Evolutionary conservation across 2,113 vertebrate genomes (phyloP).

Genomic region (Onychorhynchus coronatus): DNA sequence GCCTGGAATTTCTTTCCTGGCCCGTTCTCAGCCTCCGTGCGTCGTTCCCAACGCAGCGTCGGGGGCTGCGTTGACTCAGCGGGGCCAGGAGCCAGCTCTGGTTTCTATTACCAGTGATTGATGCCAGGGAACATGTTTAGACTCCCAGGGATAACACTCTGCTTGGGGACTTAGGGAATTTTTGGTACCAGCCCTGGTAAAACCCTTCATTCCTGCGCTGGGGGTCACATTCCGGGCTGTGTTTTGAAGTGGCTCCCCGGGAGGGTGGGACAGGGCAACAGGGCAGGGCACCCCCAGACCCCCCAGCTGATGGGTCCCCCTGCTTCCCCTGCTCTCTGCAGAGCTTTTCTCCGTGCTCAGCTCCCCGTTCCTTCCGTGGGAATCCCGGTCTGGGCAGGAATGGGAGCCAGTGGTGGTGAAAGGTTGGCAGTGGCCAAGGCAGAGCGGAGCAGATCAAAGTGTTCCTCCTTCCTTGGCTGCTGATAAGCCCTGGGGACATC

Average conservation of each 20-base stretch:
- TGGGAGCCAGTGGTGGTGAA: rapidly evolving
- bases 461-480: not conserved
- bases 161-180: constrained; percentile 69
- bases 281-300: not conserved
- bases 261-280: not conserved
- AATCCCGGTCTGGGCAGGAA: not conserved
- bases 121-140: constrained; percentile 75
- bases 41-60: constrained; percentile 68
- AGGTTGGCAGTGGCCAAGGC: not conserved
- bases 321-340: not conserved
- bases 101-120: constrained; percentile 82
- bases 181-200: constrained; percentile 54
- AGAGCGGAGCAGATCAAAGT: not conserved
- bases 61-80: constrained; percentile 75
- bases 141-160: constrained; percentile 60
- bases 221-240: not conserved
- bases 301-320: rapidly evolving
- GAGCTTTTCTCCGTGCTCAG: not conserved
- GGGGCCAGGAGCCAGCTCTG: constrained; percentile 76
- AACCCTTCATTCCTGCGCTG: not conserved
- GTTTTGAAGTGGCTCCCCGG: not conserved
- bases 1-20: constrained; percentile 77
- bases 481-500: not conserved
- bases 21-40: constrained; percentile 66
- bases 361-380: not conserved